Evolutionary conservation across 2,888 invertebrate genomes (phyloP).

Genomic region (Sceliomorpha sp.): DNA sequence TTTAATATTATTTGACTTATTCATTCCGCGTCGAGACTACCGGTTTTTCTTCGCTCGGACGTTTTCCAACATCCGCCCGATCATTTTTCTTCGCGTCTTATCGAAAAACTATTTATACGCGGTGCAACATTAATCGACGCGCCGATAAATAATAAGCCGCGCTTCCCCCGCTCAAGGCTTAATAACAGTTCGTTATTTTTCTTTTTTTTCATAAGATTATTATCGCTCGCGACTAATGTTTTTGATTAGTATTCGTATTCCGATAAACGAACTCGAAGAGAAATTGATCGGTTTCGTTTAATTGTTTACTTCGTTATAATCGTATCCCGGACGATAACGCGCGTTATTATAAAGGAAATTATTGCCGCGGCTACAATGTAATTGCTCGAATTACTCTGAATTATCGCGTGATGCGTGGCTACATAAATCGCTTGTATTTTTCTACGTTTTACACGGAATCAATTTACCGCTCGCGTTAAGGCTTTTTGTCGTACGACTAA

Average conservation of each 20-base stretch:
- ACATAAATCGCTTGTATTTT: slow-evolving; percentile 46
- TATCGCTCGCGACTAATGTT: no score
- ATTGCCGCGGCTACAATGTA: slow-evolving; percentile 35
- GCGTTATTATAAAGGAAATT: slow-evolving; percentile 49
- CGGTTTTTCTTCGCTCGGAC: slow-evolving; percentile 33
- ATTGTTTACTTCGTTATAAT: slow-evolving; percentile 48
- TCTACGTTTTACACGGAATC: slow-evolving; percentile 45
- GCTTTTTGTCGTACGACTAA: slow-evolving; percentile 39
- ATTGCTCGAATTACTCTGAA: slow-evolving; percentile 45
- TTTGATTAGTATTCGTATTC: no score
- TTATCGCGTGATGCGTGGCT: slow-evolving; percentile 42
- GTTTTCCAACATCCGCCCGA: slow-evolving; percentile 20
- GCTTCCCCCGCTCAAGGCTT: no score
- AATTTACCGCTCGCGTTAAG: slow-evolving; percentile 37
- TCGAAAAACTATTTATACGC: no score
- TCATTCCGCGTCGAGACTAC: slow-evolving; percentile 35
- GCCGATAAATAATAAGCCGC: no score
- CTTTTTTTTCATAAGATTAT: no score
- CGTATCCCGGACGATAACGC: slow-evolving; percentile 44
- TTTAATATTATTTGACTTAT: slow-evolving; percentile 52
- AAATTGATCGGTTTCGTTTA: no score
- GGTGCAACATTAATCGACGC: no score
- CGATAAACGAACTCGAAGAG: no score
- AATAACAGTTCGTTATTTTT: no score
- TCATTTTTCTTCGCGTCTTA: no score